A percentile compares a stretch with the other conserved stretches of the same genome.
Conservation (phyloP, 1,140 invertebrate species). For the Dufourea novaeangliae region DNA sequence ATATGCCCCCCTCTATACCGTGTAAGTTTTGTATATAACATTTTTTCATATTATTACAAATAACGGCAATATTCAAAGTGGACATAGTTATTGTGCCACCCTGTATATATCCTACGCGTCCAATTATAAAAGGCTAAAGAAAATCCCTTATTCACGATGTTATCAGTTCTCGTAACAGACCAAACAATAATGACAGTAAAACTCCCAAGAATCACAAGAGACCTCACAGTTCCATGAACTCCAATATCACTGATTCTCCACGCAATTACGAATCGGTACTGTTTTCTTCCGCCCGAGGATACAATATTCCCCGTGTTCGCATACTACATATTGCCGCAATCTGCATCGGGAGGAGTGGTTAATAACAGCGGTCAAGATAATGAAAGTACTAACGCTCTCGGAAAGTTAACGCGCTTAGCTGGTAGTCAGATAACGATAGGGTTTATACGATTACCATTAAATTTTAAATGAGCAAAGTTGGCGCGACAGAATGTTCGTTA, state of each 20-base stretch:
- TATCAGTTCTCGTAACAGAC: neutral
- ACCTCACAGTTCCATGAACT: neutral
- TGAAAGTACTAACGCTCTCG: neutral
- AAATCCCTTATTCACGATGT: conserved; percentile 17
- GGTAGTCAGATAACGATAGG: neutral
- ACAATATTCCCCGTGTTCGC: neutral
- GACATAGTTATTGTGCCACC: no score
- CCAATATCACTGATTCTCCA: neutral
- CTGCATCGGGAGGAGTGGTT: no score
- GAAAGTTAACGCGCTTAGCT: neutral
- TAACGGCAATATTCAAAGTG: no score
- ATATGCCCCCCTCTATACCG: no score
- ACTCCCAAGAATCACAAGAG: conserved; percentile 18
- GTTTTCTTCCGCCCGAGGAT: neutral
- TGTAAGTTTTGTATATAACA: no score
- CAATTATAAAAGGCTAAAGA: no score
- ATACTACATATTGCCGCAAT: neutral
- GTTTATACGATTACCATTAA: neutral
- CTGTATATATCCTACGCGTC: no score
- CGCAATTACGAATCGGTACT: neutral
- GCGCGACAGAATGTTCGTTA: neutral
- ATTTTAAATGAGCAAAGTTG: neutral
- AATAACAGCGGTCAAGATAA: neutral
- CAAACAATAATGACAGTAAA: conserved; percentile 31
- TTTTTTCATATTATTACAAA: no score